These are phyloP conservation scores for Tridacna gigas DNA, from an alignment of 2,888 invertebrate genomes.

Conservation along the genomic window DNA sequence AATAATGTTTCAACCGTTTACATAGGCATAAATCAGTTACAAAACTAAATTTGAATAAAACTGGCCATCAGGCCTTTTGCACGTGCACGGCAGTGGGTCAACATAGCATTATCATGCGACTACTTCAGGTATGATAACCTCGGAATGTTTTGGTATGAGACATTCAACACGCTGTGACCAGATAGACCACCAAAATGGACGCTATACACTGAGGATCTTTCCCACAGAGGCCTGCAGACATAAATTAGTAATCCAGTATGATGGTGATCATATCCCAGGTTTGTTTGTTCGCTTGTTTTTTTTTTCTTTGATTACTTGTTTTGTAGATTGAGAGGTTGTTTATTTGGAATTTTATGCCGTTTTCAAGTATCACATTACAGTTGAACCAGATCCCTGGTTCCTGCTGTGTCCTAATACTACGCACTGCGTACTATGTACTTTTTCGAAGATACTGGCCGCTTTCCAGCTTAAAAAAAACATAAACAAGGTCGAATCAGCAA, in stretches of 20 bases:
- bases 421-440: no score
- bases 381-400: no score
- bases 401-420: no score
- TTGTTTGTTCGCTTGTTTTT: conserved; percentile 9
- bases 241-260: conserved; percentile 94
- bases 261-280: conserved; percentile 87
- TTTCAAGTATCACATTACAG: neutral
- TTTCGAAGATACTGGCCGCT: no score
- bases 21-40: no score
- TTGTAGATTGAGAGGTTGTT: neutral
- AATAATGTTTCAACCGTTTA: no score
- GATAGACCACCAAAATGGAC: conserved; percentile 98
- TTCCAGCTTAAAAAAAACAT: no score
- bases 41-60: no score
- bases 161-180: conserved; percentile 98
- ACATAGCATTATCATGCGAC: no score
- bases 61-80: no score
- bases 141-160: conserved; percentile 95
- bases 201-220: conserved; percentile 94
- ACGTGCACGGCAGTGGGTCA: no score
- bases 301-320: neutral
- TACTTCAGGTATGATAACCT: conserved; percentile 92
- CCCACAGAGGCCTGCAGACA: conserved; percentile 98
- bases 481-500: no score
- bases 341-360: neutral